Evolutionary conservation across 2,797 vertebrate species (phyloP).

Genomic region (Geotrypetes seraphini): DNA sequence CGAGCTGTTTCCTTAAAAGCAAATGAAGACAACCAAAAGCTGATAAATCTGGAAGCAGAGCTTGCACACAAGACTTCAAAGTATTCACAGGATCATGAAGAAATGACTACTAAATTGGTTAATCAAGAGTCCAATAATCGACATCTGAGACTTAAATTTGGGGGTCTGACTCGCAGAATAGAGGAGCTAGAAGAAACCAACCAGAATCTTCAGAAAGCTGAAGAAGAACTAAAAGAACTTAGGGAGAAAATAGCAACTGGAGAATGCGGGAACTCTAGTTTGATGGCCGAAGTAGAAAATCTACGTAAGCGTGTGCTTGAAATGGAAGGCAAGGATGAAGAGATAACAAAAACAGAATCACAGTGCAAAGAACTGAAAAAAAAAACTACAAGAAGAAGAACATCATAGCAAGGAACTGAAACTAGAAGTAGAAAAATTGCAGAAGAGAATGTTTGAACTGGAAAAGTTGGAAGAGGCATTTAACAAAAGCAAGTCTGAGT

Average conservation of each 20-base stretch:
- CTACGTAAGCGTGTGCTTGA: slow-evolving; percentile 84
- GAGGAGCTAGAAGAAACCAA: slow-evolving; percentile 88
- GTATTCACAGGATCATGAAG: slow-evolving; percentile 76
- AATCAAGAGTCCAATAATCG: slow-evolving; percentile 75
- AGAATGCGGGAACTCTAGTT: slow-evolving; percentile 76
- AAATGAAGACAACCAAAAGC: slow-evolving; percentile 74
- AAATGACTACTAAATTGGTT: slow-evolving; percentile 72
- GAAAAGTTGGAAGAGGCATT: slow-evolving; percentile 83
- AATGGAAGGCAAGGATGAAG: slow-evolving; percentile 95
- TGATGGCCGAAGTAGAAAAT: slow-evolving; percentile 85
- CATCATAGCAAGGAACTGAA: slow-evolving; percentile 73
- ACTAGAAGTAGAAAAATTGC: slow-evolving; percentile 81
- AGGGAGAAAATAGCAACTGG: slow-evolving; percentile 84
- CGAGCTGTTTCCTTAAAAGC: slow-evolving; percentile 46
- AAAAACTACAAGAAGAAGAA: slow-evolving; percentile 79
- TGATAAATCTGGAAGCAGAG: slow-evolving; percentile 75
- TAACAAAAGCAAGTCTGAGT: slow-evolving; percentile 71
- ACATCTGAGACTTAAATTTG: slow-evolving; percentile 75
- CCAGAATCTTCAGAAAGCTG: slow-evolving; percentile 69
- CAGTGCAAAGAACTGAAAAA: slow-evolving; percentile 81
- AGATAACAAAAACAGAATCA: slow-evolving; percentile 81
- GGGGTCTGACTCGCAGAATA: slow-evolving; percentile 58
- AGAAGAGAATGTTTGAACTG: slow-evolving; percentile 82
- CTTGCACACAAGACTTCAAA: slow-evolving; percentile 67
- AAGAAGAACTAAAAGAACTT: slow-evolving; percentile 81